These are phyloP conservation scores for Trissolcus basalis DNA, from an alignment of 1,140 invertebrate species.

Conservation along the genomic window DNA sequence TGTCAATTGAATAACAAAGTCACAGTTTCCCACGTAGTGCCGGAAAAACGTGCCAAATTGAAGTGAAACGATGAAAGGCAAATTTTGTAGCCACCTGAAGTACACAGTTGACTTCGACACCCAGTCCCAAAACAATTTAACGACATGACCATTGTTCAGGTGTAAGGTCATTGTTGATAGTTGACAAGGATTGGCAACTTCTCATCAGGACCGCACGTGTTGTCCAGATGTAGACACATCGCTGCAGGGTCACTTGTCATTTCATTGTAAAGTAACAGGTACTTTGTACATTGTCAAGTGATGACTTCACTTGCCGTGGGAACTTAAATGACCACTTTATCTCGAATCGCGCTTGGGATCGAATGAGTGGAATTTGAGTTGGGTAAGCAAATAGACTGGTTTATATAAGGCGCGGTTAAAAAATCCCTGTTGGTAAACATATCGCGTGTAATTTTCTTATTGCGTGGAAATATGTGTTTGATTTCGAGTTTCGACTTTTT, in stretches of 20 bases:
- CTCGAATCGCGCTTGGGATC: constrained; percentile 20
- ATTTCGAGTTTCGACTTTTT: not conserved
- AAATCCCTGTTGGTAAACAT: constrained; percentile 28
- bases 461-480: constrained; percentile 6
- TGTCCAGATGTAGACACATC: constrained; percentile 59
- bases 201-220: constrained; percentile 55
- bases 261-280: constrained; percentile 60
- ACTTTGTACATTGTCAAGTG: constrained; percentile 46
- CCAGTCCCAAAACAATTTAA: constrained; percentile 30
- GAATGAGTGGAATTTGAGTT: constrained; percentile 41
- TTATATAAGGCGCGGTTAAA: constrained; percentile 39
- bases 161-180: constrained; percentile 17
- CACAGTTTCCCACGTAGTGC: constrained; percentile 56
- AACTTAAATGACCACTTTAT: constrained; percentile 45
- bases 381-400: constrained; percentile 31
- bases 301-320: constrained; percentile 47
- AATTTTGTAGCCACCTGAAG: constrained; percentile 42
- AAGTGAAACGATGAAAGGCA: constrained; percentile 55
- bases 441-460: constrained; percentile 29
- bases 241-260: constrained; percentile 49
- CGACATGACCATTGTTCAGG: constrained; percentile 27
- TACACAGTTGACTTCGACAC: constrained; percentile 27
- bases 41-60: constrained; percentile 55
- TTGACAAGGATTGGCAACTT: constrained; percentile 20
- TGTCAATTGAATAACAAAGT: not conserved